Evolutionary conservation across 1,140 invertebrate species (phyloP).

Genomic region (Drosophila yakuba): DNA sequence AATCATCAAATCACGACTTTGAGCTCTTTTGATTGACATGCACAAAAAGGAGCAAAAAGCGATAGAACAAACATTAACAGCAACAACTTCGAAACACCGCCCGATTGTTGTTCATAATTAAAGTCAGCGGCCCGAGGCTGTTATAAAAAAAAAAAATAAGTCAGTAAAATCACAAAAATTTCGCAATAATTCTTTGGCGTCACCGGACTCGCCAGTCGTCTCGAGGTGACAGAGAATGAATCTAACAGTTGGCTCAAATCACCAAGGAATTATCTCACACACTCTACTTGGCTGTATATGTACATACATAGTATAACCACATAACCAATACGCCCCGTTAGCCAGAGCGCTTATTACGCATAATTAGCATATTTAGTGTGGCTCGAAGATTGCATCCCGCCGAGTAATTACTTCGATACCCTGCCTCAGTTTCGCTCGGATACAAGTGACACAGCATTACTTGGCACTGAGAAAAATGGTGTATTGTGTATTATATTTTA

Average conservation of each 20-base stretch:
- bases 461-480: background rate
- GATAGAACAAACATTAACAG: conserved; percentile 29
- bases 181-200: conserved; percentile 72
- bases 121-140: conserved; percentile 61
- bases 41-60: conserved; percentile 56
- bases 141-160: conserved; percentile 3
- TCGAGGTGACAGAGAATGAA: conserved; percentile 51
- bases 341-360: conserved; percentile 75
- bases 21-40: conserved; percentile 79
- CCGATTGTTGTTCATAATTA: conserved; percentile 78
- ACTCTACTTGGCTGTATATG: background rate
- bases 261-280: conserved; percentile 66
- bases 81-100: conserved; percentile 23
- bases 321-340: conserved; percentile 34
- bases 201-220: conserved; percentile 23
- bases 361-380: conserved; percentile 80
- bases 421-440: conserved; percentile 16
- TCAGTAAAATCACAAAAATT: conserved; percentile 45
- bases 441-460: conserved; percentile 28
- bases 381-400: conserved; percentile 57
- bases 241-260: conserved; percentile 35
- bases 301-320: conserved; percentile 5
- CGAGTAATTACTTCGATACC: conserved; percentile 31
- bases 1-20: conserved; percentile 81
- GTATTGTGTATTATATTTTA: background rate